These are phyloP conservation scores for Rallus crepitans DNA, from an alignment of 2,797 vertebrate species.

Conservation along the genomic window DNA sequence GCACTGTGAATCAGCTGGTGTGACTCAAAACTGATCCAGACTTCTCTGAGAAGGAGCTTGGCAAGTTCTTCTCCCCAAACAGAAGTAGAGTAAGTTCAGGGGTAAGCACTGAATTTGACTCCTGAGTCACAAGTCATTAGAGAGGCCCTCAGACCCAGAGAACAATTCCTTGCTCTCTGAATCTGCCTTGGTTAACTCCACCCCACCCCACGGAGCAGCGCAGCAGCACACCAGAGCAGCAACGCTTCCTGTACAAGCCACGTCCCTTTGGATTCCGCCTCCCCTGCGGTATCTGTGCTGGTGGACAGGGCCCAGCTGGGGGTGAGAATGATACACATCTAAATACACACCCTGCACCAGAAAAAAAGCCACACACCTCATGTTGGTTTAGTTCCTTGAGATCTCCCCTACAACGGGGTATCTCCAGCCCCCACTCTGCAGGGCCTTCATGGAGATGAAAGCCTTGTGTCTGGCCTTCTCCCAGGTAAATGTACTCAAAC, in stretches of 20 bases:
- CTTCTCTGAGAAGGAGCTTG: background rate
- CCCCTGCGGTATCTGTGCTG: background rate
- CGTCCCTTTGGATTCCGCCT: background rate
- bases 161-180: background rate
- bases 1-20: conserved; percentile 32
- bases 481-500: background rate
- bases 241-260: background rate
- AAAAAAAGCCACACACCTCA: fast-evolving
- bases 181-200: background rate
- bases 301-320: background rate
- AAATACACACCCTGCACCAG: background rate
- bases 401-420: fast-evolving
- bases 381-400: background rate
- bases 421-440: background rate
- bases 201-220: background rate
- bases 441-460: background rate
- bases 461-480: background rate
- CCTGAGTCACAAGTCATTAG: background rate
- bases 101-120: background rate
- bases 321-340: background rate
- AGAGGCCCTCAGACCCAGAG: background rate
- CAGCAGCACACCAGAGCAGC: background rate
- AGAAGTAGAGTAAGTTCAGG: background rate
- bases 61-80: background rate
- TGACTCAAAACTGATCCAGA: conserved; percentile 4